Evolutionary conservation across 2,113 vertebrate species (phyloP), one percentile per base, ranked within the genome.

Genomic region (Ranitomeya imitator): DNA sequence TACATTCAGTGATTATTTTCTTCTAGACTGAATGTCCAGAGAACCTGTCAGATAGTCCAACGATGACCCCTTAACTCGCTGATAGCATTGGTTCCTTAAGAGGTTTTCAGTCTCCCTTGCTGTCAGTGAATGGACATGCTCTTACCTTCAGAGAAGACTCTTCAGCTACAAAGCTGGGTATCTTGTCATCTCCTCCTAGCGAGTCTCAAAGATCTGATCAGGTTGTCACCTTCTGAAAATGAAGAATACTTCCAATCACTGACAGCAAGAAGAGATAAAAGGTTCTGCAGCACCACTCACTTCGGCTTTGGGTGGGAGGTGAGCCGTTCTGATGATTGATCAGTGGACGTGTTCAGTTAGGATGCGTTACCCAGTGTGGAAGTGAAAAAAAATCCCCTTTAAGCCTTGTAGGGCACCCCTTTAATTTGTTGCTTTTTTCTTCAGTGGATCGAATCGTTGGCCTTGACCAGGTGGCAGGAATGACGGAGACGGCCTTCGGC

Each of bases 381-480:
- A 45, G 37, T 45, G 37, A 45, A 45, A 45, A 45, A 45, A 45
- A 45, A 45, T 45, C 37, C 37, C 37, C 37, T 45, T 73, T n/a
- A 5, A 2, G 26, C 15, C 13, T 67, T 67, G 63, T 67, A 23
- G 6, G 8, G 4, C 8, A 26, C n/a, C 23, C 31, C 6, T 76
- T 76, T 61, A 26, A 63, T 0, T 10, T 9, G 2, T 59, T 4
- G 1, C 12, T 16, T 10, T 79, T 81, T 59, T 15, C 73, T 54
- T 63, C 93, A 99, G 98, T 99, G 91, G 98, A 99, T 93, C 97
- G 98, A 1, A 99, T 99, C 3, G 98, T 99, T 86, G 98, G 98
- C 79, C 95, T 99, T 93, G 98, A 99, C 93, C 98, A 99, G 92
- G 98, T 99, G 89, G 97, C 97, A 0, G 98, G 98, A 0, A 99